Percentiles rank a stretch among this genome's conserved stretches.
phyloP scores from a whole-genome alignment of 2,888 invertebrate genomes.

The Thereva nobilitata region DNA sequence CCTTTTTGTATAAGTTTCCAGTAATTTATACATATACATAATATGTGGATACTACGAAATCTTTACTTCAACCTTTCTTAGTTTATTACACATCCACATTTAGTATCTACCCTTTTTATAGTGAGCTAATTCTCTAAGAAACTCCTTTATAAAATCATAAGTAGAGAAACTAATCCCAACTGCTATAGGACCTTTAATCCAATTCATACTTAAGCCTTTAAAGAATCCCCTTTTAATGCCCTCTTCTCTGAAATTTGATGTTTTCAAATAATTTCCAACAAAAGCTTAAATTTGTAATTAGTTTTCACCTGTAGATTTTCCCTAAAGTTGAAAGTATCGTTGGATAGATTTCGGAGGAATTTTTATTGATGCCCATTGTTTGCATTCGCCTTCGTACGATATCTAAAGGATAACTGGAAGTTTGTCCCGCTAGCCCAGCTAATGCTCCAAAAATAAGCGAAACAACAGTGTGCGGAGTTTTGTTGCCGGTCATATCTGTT shows the following conservation, averaged over 20 bases:
- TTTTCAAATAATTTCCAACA: neutral
- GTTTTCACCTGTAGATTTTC: slow-evolving; percentile 70
- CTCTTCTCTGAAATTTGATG: slow-evolving; percentile 70
- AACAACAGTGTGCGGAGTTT: slow-evolving; percentile 63
- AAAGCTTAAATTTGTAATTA: neutral
- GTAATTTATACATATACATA: too few species aligned
- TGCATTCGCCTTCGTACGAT: slow-evolving; percentile 74
- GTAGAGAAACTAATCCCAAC: slow-evolving; percentile 96
- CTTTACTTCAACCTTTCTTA: too few species aligned
- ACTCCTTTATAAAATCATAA: slow-evolving; percentile 78
- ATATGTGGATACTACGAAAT: too few species aligned
- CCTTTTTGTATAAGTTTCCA: too few species aligned
- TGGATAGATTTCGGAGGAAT: slow-evolving; percentile 62
- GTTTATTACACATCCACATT: too few species aligned
- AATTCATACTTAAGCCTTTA: slow-evolving; percentile 99
- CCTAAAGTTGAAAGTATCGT: slow-evolving; percentile 69
- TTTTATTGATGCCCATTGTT: slow-evolving; percentile 61
- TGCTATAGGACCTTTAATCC: slow-evolving; percentile 91
- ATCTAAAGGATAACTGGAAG: slow-evolving; percentile 94
- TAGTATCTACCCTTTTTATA: slow-evolving; percentile 51
- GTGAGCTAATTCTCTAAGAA: slow-evolving; percentile 60
- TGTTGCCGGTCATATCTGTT: slow-evolving; percentile 57
- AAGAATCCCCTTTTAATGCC: slow-evolving; percentile 89
- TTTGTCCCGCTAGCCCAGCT: slow-evolving; percentile 93
- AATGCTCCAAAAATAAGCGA: slow-evolving; percentile 83